Base-by-base conservation (phyloP, 2,113 vertebrate species). In the Panthera uncia region DNA sequence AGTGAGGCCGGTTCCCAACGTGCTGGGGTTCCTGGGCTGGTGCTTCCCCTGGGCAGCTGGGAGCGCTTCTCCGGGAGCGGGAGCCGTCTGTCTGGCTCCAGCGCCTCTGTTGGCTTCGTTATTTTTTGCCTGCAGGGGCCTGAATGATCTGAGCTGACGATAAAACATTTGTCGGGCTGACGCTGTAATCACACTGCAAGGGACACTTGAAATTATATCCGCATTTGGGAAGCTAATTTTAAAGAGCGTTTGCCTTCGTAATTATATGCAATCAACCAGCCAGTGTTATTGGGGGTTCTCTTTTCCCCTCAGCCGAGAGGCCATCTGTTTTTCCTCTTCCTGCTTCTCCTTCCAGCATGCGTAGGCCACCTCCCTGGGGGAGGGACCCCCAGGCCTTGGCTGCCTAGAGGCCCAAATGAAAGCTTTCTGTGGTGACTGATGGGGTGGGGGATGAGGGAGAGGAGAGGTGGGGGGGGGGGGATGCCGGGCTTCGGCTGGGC, bases 211-310 rank as follows among this genome's bases (percentile, higher is more conserved):
- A 97, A 96, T 97, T 83, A 90, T 61, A 71, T 97, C 50, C 65
- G 69, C 76, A 71, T 94, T 97, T 90, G 91, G 78, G 83, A 96
- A 95, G 83, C 96, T 97, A 84, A 96, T 98, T 98, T 96, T 94
- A 91, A 96, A 93, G 95, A 95, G 68, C n/a, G 2, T 83, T 97
- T 96, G 87, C 33, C 87, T 94, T 91, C 86, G 10, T 97, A 92
- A 96, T 97, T 92, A 95, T 18, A 33, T 92, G 96, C 96, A 92
- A 23, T 95, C 97, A 97, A 89, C 93, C 61, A 61, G 94, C 92
- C 74, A 52, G 61, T 61, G 89, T 96, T 74, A 55, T 15, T 31
- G 83, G 79, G 88, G 55, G 68, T 89, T 94, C 84, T 96, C 66
- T 76, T n/a, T 69, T 36, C 33, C 84, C 80, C 57, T 66, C 85